Conservation (phyloP, 2,113 vertebrate genomes). For the Triplophysa rosa region DNA sequence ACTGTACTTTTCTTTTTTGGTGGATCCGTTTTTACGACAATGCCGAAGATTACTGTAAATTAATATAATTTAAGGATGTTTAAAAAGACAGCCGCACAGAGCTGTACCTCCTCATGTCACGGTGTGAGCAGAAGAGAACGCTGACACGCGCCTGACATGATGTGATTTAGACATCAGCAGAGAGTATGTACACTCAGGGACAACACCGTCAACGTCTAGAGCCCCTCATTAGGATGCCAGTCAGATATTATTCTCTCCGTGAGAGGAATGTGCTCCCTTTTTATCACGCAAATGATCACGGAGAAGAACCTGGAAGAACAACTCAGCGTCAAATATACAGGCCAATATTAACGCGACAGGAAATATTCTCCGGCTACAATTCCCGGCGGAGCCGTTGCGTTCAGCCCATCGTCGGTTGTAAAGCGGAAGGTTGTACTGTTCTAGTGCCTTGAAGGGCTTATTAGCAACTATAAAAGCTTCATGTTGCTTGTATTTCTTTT, state of each 20-base stretch:
- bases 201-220: conserved; percentile 54
- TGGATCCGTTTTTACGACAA: too few relatives aligned
- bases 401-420: conserved; percentile 69
- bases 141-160: conserved; percentile 40
- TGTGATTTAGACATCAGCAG: conserved; percentile 55
- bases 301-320: conserved; percentile 58
- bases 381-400: conserved; percentile 37
- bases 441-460: conserved; percentile 72
- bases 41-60: too few relatives aligned
- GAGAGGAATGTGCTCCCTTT: conserved; percentile 57
- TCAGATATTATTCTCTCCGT: conserved; percentile 60
- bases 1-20: too few relatives aligned
- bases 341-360: conserved; percentile 64
- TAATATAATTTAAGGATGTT: not conserved
- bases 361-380: conserved; percentile 47
- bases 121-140: conserved; percentile 16
- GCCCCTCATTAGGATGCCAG: conserved; percentile 66
- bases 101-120: conserved; percentile 18
- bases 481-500: conserved; percentile 75
- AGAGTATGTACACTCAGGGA: conserved; percentile 52
- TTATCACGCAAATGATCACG: conserved; percentile 66
- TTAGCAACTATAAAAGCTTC: conserved; percentile 76
- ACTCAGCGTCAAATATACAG: conserved; percentile 64
- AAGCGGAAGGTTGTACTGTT: conserved; percentile 73
- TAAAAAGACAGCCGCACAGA: conserved; percentile 1